These are phyloP conservation scores for Eremophila alpestris DNA, from an alignment of 2,797 vertebrate species.

Conservation along the genomic window DNA sequence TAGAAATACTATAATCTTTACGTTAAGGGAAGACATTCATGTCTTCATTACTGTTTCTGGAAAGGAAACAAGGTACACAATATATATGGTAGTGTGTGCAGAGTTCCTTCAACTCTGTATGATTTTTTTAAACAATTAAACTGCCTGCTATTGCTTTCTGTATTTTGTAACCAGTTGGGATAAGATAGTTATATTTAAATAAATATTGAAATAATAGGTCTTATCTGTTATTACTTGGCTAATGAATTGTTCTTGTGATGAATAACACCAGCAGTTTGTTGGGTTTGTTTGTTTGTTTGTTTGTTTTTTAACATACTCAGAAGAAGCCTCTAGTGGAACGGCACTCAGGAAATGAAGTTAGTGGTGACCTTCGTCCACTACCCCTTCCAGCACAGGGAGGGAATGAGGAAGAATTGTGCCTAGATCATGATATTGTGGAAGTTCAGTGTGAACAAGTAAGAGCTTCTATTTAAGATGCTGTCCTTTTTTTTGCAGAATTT, in stretches of 20 bases:
- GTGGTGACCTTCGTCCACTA: background rate
- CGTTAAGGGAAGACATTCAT: background rate
- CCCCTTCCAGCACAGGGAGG: background rate
- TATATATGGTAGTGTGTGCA: background rate
- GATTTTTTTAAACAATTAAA: background rate
- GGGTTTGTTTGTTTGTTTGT: background rate
- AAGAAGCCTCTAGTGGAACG: conserved; percentile 73
- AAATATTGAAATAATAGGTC: background rate
- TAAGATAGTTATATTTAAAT: background rate
- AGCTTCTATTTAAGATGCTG: background rate
- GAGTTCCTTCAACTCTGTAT: background rate
- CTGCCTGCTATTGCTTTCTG: background rate
- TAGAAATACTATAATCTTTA: background rate
- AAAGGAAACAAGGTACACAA: background rate
- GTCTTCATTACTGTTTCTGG: background rate
- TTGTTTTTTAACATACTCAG: background rate
- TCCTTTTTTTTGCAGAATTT: background rate
- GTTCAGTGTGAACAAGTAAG: conserved; percentile 67
- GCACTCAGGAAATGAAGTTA: conserved; percentile 62
- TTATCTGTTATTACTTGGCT: background rate
- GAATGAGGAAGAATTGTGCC: background rate
- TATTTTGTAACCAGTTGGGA: background rate
- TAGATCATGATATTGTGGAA: conserved; percentile 30
- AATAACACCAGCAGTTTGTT: background rate
- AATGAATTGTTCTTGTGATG: background rate